Evolutionary conservation across 2,888 invertebrate species (phyloP).

Genomic region (Nymphalis urticae): DNA sequence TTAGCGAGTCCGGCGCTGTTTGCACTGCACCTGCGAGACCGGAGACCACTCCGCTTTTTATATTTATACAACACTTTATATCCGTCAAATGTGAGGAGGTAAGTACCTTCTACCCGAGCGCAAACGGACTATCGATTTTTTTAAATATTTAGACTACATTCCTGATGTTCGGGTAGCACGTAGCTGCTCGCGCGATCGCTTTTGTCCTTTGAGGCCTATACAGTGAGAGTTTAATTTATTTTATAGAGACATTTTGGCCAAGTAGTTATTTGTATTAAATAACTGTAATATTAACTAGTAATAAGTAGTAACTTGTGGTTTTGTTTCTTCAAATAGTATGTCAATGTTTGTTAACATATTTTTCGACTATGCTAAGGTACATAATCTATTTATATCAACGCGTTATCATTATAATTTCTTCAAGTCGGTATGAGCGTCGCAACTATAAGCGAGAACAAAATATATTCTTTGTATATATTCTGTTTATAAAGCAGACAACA

Average conservation of each 20-base stretch:
- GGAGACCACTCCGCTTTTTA: neutral
- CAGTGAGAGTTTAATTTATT: neutral
- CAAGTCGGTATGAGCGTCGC: no score
- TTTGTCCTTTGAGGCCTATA: neutral
- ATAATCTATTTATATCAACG: no score
- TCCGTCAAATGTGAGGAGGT: neutral
- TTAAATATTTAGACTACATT: conserved; percentile 3
- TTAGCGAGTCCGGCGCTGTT: neutral
- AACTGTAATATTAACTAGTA: no score
- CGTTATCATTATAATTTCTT: no score
- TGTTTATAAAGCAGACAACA: no score
- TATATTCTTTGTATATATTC: no score
- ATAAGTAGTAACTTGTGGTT: no score
- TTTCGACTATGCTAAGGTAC: no score
- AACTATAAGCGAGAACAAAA: no score
- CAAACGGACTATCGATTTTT: neutral
- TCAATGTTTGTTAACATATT: no score
- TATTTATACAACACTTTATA: conserved; percentile 5
- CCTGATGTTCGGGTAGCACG: neutral
- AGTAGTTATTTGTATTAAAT: neutral
- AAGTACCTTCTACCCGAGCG: neutral
- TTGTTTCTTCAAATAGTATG: no score
- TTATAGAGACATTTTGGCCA: neutral
- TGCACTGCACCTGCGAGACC: conserved; percentile 3
- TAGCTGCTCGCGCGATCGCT: neutral